These are phyloP conservation scores for Brienomyrus brachyistius DNA, from an alignment of 2,113 vertebrate species.

Conservation along the genomic window DNA sequence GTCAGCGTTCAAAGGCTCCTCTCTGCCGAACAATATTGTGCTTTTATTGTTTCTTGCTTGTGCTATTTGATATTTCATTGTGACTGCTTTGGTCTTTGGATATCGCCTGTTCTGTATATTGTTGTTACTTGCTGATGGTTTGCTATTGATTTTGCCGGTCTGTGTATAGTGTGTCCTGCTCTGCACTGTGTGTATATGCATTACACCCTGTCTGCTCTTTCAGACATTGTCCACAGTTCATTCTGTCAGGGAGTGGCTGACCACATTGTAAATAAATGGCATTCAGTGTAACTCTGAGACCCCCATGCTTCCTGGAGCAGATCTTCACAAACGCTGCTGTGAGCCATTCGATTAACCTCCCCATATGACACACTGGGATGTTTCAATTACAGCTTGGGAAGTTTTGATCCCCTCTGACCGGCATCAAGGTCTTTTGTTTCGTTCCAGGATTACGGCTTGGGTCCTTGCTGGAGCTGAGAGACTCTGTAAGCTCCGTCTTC, in stretches of 20 bases:
- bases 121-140: neutral
- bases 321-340: neutral
- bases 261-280: neutral
- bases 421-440: neutral
- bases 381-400: neutral
- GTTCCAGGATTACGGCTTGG: neutral
- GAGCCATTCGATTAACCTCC: neutral
- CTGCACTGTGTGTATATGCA: neutral
- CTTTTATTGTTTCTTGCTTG: neutral
- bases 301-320: neutral
- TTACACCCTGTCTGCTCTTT: neutral
- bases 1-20: neutral
- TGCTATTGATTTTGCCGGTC: neutral
- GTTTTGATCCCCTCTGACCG: neutral
- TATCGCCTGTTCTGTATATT: neutral
- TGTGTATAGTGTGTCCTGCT: neutral
- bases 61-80: neutral
- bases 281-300: neutral
- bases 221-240: neutral
- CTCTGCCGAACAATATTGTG: neutral
- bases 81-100: neutral
- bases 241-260: neutral
- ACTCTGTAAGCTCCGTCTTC: neutral
- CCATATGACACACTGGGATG: neutral
- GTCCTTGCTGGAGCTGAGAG: neutral